phyloP scores from a whole-genome alignment of 2,797 vertebrate genomes.

The Nannoperca australis region DNA sequence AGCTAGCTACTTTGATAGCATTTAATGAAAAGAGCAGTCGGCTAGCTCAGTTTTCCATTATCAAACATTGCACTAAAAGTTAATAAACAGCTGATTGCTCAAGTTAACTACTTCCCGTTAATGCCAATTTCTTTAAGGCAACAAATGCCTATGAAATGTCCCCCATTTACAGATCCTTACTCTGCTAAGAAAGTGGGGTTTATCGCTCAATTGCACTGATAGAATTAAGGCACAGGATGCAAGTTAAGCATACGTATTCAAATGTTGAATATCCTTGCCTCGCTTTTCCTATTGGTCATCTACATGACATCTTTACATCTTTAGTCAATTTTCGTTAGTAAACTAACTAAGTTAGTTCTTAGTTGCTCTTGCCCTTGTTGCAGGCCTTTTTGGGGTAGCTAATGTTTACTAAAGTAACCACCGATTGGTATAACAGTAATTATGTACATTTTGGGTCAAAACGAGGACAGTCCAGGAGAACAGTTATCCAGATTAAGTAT shows the following conservation, averaged over 20 bases:
- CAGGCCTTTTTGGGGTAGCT: neutral
- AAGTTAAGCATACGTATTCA: slow-evolving; percentile 59
- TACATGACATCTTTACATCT: neutral
- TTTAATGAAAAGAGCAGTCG: neutral
- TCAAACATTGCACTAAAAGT: neutral
- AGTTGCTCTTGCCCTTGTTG: neutral
- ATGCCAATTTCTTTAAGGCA: slow-evolving; percentile 11
- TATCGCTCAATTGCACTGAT: slow-evolving; percentile 73
- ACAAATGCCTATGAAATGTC: slow-evolving; percentile 53
- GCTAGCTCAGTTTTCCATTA: neutral
- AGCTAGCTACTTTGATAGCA: neutral
- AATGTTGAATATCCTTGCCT: neutral
- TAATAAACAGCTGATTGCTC: neutral
- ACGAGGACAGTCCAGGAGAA: neutral
- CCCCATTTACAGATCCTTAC: slow-evolving; percentile 80
- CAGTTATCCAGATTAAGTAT: neutral
- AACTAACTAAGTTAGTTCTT: neutral
- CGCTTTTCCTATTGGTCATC: neutral
- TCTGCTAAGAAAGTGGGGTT: slow-evolving; percentile 78
- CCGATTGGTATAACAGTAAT: neutral
- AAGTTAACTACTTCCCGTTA: slow-evolving; percentile 4
- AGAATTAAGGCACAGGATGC: slow-evolving; percentile 77
- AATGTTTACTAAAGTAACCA: neutral
- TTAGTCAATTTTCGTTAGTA: neutral
- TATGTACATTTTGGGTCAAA: neutral